phyloP scores from a whole-genome alignment of 2,888 invertebrate species.

The Drosophila suboccidentalis region DNA sequence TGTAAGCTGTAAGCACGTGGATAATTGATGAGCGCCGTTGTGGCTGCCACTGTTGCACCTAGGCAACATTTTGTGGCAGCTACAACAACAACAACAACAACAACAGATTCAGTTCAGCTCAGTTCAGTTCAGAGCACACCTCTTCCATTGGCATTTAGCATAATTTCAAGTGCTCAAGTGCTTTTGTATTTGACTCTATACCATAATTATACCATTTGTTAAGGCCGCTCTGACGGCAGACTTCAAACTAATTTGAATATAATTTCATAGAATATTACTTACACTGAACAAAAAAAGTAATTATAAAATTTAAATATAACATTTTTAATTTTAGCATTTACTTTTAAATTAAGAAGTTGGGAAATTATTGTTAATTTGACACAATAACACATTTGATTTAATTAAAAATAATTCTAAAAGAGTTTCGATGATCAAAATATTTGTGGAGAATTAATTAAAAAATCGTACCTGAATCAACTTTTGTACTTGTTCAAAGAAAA shows the following conservation, averaged over 20 bases:
- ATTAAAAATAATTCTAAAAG: too few species aligned
- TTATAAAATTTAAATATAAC: too few species aligned
- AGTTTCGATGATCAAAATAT: too few species aligned
- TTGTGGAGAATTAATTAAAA: too few species aligned
- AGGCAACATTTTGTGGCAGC: conserved; percentile 32
- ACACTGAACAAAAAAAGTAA: too few species aligned
- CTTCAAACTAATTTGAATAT: conserved; percentile 81
- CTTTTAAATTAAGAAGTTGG: too few species aligned
- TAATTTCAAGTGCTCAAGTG: conserved; percentile 66
- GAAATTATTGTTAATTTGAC: too few species aligned
- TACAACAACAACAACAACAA: not conserved
- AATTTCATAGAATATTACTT: conserved; percentile 71
- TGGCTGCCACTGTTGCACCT: conserved; percentile 57
- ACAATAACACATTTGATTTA: too few species aligned
- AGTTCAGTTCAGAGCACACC: conserved; percentile 29
- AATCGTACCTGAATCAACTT: too few species aligned
- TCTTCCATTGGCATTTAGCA: conserved; percentile 66
- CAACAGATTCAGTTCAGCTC: conserved; percentile 1
- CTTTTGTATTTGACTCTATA: conserved; percentile 46
- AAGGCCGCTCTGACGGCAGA: conserved; percentile 56
- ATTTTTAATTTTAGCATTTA: too few species aligned
- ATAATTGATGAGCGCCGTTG: conserved; percentile 70
- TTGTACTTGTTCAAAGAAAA: too few species aligned
- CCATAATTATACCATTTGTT: conserved; percentile 75
- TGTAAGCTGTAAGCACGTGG: conserved; percentile 69